Base-by-base conservation (phyloP, 2,113 vertebrate species). In the Gymnocephalus cernua region DNA sequence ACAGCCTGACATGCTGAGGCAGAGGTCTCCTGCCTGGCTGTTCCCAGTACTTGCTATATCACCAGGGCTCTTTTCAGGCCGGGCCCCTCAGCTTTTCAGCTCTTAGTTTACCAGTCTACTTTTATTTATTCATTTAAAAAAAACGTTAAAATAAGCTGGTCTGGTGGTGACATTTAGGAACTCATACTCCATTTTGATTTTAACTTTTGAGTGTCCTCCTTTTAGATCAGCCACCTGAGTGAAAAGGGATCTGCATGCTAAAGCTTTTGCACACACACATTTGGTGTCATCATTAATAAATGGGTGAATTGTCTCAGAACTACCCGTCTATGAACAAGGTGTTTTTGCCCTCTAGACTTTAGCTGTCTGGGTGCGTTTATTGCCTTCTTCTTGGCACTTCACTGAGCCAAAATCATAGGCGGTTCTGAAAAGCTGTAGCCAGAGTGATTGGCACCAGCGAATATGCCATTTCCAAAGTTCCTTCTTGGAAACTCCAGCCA, bases 291-390 rank as follows among this genome's bases (percentile, higher is more conserved):
- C 19, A 71, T 18, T 21, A 12, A 50, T 47, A 21, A 25, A 62
- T 56, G 29, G 27, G 48, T 53, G 13, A 53, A 11, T 10, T 59
- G 50, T 19, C 21, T 19, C 8, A 48, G n/a, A 32, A 32, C 11
- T 12, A 10, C n/a, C 18, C 27, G n/a, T 56, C 56, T n/a, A 2
- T 27, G 10, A 66, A n/a, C 2, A 48, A 32, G 13, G 4, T 69
- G 57, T 32, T 67, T 41, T n/a, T 58, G 47, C 16, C 27, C 65
- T 72, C 16, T 19, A 65, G 69, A 54, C 53, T 16, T 15, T 1
- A 45, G 59, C 48, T 66, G 79, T 70, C 54, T 63, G 56, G 50
- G 50, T 54, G 47, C 25, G 71, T 83, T 84, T 64, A 32, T 47
- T 61, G 29, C 50, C 51, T 64, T 59, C 47, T 63, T 77, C 72